Evolutionary conservation across 2,113 vertebrate genomes (phyloP), one percentile per base, ranked within the genome.

Genomic region (Megaptera novaeangliae): DNA sequence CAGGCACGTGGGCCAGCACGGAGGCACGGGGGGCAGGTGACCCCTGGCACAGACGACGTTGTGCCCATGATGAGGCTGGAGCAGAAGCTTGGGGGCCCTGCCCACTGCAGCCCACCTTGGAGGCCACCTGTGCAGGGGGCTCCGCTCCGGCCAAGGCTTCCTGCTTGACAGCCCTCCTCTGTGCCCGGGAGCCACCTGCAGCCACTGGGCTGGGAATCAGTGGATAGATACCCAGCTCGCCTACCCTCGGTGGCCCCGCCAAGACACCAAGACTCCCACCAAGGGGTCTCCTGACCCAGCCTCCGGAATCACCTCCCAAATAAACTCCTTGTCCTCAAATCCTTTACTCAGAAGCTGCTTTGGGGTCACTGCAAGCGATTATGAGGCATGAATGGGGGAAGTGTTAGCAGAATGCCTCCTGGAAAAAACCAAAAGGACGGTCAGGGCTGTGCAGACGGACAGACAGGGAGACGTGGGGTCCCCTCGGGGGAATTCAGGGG

Each of bases 371-470:
- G 10, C 8, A 20, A 77, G 17, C 12, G 6, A 8, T 13, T 31
- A 44, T 36, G 14, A n/a, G 13, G 23, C n/a, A 2, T 14, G 10
- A 1, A 18, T 2, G 18, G 25, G 10, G 14, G n/a, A 4, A 7
- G 0, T 20, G 23, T 57, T 23, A 34, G 21, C 72, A 11, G 44
- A 85, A 57, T 6, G 31, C 36, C 3, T 71, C 86, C 44, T 4
- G 14, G 36, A 25, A 71, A n/a, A 7, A 34, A 8, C 0, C 41
- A 29, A 11, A 39, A 39, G 59, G 17, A 7, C 2, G 0, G 31
- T 41, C 23, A 7, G 10, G 7, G 2, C 11, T 23, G 12, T 0
- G 11, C 4, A 18, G 49, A 25, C 0, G 0, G 2, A 15, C 21
- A 18, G 2, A 2, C 18, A 11, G n/a, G 13, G 9, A n/a, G 23